Base-by-base conservation (phyloP, 2,113 vertebrate genomes). In the Sebastes fasciatus region DNA sequence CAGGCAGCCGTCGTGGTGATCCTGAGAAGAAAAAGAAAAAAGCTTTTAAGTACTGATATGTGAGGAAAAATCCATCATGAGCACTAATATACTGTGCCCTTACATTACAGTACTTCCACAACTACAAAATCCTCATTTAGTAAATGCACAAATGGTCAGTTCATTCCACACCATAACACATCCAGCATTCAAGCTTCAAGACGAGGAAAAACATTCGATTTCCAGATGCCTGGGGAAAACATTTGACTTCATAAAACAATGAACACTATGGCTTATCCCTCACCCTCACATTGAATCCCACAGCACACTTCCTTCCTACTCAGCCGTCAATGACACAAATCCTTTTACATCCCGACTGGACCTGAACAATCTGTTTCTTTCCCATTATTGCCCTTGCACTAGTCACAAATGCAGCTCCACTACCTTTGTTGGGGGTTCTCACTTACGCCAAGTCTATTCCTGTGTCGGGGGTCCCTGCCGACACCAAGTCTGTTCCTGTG, bases 1-100 rank as follows among this genome's bases (percentile, higher is more conserved):
- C 97, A 98, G n/a, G 97, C 97, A 70, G 97, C 97, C 51, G 97
- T 98, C 19, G 97, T 98, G 62, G 97, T 99, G 92, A 99, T 97
- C 91, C 97, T 99, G 79, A 19, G 34, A 42, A 58, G 62, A 66
- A 40, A 61, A 34, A 34, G 3, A 45, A 42, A 21, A 54, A 54
- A 61, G 79, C 0, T 40, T 42, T 58, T 0, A 89, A 40, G 73
- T 11, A 40, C 42, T 10, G 21, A 49, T 19, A 64, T 67, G 7
- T 57, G 14, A 52, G 42, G 34, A 26, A 58, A 66, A n/a, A 51
- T 45, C 13, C 5, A n/a, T 19, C 17, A 26, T 21, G 43, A 61
- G 19, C 45, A 51, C 19, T 11, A 45, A 26, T 0, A 4, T 34
- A 60, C 45, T 60, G 11, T 54, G 26, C 0, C 13, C 1, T 67